phyloP scores from a whole-genome alignment of 2,797 vertebrate genomes.

The Danio choprae region DNA sequence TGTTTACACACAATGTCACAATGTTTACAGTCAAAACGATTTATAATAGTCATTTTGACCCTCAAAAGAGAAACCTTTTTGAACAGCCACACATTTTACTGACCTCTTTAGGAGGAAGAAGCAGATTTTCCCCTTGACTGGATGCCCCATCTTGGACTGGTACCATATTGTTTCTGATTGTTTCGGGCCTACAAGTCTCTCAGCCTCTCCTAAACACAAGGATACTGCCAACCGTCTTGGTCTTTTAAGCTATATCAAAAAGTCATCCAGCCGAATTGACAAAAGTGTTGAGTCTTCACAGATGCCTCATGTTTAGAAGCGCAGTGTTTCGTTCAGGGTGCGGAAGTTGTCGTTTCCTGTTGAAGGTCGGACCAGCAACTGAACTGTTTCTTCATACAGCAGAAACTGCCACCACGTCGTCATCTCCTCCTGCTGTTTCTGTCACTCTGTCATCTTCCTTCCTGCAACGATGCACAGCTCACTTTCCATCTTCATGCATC shows the following conservation, averaged over 20 bases:
- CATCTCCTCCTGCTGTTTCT: constrained; percentile 10
- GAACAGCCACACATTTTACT: constrained; percentile 30
- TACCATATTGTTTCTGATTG: constrained; percentile 62
- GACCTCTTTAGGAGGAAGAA: constrained; percentile 75
- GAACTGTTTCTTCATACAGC: constrained; percentile 60
- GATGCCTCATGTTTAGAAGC: constrained; percentile 34
- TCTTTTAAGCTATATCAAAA: neutral
- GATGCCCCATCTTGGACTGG: constrained; percentile 62
- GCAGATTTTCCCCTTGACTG: constrained; percentile 60
- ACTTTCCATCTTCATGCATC: neutral
- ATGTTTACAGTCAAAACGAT: neutral
- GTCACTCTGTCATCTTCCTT: constrained; percentile 54
- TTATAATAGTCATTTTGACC: neutral
- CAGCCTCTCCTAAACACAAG: neutral
- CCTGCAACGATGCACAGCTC: constrained; percentile 23
- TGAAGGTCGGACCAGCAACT: constrained; percentile 71
- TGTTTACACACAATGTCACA: neutral
- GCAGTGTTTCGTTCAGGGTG: constrained; percentile 29
- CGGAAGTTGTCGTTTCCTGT: constrained; percentile 82
- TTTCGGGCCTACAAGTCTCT: neutral
- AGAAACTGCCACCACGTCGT: constrained; percentile 38
- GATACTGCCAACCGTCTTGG: neutral
- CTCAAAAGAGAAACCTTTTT: neutral
- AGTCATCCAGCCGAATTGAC: neutral
- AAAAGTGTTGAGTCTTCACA: constrained; percentile 3